Conservation (phyloP, 2,888 invertebrate genomes). For the Thysanoteuthis rhombus region DNA sequence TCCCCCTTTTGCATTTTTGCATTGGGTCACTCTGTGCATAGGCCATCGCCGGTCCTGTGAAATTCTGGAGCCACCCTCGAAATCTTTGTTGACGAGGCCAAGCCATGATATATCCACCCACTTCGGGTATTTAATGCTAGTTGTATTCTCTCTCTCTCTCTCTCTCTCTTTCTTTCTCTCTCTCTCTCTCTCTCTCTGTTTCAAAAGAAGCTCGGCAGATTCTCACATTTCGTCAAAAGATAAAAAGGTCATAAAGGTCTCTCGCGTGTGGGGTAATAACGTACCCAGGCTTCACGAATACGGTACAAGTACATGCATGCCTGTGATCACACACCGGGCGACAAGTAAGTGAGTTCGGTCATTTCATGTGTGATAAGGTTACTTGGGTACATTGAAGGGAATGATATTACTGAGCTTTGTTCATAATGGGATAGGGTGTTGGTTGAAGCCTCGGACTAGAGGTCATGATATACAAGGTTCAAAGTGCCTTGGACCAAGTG, state of each 20-base stretch:
- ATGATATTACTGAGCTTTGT: not conserved
- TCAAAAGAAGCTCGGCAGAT: not conserved
- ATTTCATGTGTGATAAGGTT: not conserved
- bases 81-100: too few relatives aligned
- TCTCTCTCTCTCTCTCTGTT: not conserved
- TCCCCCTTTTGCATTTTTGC: too few relatives aligned
- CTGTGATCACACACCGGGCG: not conserved
- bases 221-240: not conserved
- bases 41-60: too few relatives aligned
- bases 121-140: not conserved
- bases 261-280: not conserved
- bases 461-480: not conserved
- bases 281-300: not conserved
- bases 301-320: not conserved
- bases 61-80: too few relatives aligned
- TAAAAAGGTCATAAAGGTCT: not conserved
- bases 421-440: not conserved
- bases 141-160: not conserved
- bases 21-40: too few relatives aligned
- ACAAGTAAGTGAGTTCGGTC: not conserved
- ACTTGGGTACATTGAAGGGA: not conserved
- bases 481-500: not conserved
- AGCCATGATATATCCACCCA: not conserved
- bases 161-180: not conserved
- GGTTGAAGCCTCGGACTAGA: not conserved